Base-by-base conservation (phyloP, 2,888 invertebrate genomes). In the Stenolophus ochropezus region DNA sequence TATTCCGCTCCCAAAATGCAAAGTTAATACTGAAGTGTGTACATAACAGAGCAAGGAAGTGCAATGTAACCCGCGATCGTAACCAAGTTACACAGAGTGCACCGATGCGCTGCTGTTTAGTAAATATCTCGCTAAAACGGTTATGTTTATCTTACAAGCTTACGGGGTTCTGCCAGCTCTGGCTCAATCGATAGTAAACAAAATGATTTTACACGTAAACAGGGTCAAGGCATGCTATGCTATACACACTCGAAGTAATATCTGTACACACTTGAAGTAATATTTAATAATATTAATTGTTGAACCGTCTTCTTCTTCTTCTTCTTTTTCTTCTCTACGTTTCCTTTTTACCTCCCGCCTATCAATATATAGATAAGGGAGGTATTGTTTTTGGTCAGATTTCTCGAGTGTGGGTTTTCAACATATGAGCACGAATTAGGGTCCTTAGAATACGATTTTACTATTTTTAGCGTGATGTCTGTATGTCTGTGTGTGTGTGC, bases 121-220 rank as follows among this genome's bases (percentile, higher is more conserved):
- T 56, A 56, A 61, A 61, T 14, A 61, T 56, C 56, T 8, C 61
- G 14, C 61, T 25, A 27, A 61, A 61, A 61, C 61, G 61, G 11
- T 61, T 61, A 61, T 61, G 61, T 61, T 61, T 61, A 61, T 61
- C 61, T 61, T 42, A 42, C 33, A 42, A 42, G 33, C 33, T 42
- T 42, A 42, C 33, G 33, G 33, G 33, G 33, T 42, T 2, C 11
- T 42, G 11, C 33, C n/a, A n/a, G n/a, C n/a, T n/a, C n/a, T n/a
- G n/a, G n/a, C n/a, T n/a, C n/a, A 42, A 42, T 42, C 33, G 33
- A 42, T 42, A 42, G 4, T 42, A 42, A 42, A 42, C 33, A 42
- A 42, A 11, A 42, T 42, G 8, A 42, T 42, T 42, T 42, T 42
- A 42, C 8, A 3, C 4, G 11, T 11, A 11, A 11, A 11, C 1